These are phyloP conservation scores for Ictalurus punctatus DNA, from an alignment of 2,113 vertebrate genomes.

Conservation along the genomic window DNA sequence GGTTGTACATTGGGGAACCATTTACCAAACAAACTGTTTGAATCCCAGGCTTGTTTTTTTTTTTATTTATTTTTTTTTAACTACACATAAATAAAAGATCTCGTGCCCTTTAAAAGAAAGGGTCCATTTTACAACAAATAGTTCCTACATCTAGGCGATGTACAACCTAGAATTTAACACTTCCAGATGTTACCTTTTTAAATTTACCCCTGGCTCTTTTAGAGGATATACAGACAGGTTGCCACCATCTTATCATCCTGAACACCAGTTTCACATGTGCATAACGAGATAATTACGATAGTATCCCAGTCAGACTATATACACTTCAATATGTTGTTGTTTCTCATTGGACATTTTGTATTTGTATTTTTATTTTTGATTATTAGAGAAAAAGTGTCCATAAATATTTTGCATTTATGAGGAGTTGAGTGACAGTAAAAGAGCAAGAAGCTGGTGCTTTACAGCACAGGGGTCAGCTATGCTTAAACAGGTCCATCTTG, in stretches of 20 bases:
- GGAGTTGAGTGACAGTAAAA: slow-evolving; percentile 3
- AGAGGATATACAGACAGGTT: slow-evolving; percentile 8
- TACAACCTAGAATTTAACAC: neutral
- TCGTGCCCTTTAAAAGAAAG: neutral
- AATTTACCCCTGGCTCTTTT: neutral
- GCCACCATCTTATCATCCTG: neutral
- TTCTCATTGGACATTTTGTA: neutral
- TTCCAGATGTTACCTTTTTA: neutral
- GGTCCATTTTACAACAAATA: neutral
- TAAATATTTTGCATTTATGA: neutral
- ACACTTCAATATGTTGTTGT: neutral
- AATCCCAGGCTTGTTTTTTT: neutral
- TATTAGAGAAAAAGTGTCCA: neutral
- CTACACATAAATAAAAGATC: neutral
- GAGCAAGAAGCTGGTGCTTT: slow-evolving; percentile 38
- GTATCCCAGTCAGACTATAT: neutral
- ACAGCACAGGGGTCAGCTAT: slow-evolving; percentile 52
- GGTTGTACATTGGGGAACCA: neutral
- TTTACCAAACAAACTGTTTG: slow-evolving; percentile 8
- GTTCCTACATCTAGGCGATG: neutral
- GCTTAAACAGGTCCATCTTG: slow-evolving; percentile 48
- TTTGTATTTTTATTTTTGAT: neutral
- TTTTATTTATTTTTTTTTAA: neutral
- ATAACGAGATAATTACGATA: neutral
- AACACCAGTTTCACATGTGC: neutral